phyloP scores from a whole-genome alignment of 2,797 vertebrate genomes.

The Neomorphus geoffroyi region DNA sequence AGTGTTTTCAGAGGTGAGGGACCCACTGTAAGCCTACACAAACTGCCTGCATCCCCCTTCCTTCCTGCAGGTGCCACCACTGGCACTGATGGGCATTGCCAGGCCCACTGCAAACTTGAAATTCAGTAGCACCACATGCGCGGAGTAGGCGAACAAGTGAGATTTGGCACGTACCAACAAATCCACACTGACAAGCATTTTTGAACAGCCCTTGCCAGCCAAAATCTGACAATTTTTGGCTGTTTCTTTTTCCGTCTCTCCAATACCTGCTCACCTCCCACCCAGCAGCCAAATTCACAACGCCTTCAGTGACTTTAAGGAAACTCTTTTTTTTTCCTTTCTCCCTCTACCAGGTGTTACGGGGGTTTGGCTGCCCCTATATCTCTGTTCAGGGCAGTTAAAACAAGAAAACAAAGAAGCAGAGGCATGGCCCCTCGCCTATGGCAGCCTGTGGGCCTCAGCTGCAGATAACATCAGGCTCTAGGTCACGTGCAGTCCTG shows the following conservation, averaged over 20 bases:
- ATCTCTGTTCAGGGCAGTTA: not conserved
- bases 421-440: not conserved
- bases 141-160: not conserved
- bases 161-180: not conserved
- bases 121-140: rapidly evolving
- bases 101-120: not conserved
- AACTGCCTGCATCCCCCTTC: not conserved
- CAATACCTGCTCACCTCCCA: not conserved
- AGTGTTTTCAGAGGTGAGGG: not conserved
- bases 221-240: not conserved
- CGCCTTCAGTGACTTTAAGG: not conserved
- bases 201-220: not conserved
- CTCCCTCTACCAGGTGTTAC: not conserved
- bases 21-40: rapidly evolving
- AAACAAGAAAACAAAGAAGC: not conserved
- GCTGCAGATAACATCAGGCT: not conserved
- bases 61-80: not conserved
- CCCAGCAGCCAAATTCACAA: not conserved
- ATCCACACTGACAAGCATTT: not conserved
- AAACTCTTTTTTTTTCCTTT: not conserved
- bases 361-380: not conserved
- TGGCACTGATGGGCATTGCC: not conserved
- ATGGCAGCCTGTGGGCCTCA: not conserved
- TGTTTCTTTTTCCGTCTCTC: not conserved
- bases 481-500: not conserved